Percentiles rank a stretch among this genome's conserved stretches.
phyloP scores from a whole-genome alignment of 2,888 invertebrate species.

The Horisme vitalbata region DNA sequence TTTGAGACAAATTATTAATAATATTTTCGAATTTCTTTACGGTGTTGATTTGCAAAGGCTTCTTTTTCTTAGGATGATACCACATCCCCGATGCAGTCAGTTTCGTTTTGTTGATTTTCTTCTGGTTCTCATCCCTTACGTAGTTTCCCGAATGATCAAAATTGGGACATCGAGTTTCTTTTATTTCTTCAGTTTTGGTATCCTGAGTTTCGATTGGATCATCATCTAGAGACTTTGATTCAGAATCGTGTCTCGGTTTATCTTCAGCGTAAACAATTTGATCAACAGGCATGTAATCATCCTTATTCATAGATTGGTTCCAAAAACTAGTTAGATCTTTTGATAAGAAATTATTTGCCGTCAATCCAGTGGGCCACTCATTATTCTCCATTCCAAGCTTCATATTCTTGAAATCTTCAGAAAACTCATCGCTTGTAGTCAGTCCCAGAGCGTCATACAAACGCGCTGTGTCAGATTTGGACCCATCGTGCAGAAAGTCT shows the following conservation, averaged over 20 bases:
- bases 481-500: conserved; percentile 75
- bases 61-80: conserved; percentile 78
- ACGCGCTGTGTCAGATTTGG: conserved; percentile 75
- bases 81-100: conserved; percentile 68
- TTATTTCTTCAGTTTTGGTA: conserved; percentile 54
- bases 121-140: conserved; percentile 65
- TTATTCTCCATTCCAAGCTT: conserved; percentile 52
- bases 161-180: conserved; percentile 61
- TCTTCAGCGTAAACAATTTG: conserved; percentile 48
- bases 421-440: conserved; percentile 56
- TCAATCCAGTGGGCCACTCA: conserved; percentile 51
- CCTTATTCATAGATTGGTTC: conserved; percentile 54
- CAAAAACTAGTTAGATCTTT: conserved; percentile 57
- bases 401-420: conserved; percentile 61
- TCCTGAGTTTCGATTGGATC: conserved; percentile 49
- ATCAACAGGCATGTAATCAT: conserved; percentile 47
- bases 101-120: conserved; percentile 62
- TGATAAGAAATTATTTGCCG: conserved; percentile 52
- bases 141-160: conserved; percentile 72
- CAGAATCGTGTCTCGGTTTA: conserved; percentile 45
- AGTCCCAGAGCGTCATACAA: conserved; percentile 73
- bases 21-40: conserved; percentile 73
- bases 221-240: conserved; percentile 49
- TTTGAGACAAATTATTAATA: conserved; percentile 59
- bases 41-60: conserved; percentile 56